phyloP scores from a whole-genome alignment of 2,888 invertebrate species.

The Quadroppia sp. region DNA sequence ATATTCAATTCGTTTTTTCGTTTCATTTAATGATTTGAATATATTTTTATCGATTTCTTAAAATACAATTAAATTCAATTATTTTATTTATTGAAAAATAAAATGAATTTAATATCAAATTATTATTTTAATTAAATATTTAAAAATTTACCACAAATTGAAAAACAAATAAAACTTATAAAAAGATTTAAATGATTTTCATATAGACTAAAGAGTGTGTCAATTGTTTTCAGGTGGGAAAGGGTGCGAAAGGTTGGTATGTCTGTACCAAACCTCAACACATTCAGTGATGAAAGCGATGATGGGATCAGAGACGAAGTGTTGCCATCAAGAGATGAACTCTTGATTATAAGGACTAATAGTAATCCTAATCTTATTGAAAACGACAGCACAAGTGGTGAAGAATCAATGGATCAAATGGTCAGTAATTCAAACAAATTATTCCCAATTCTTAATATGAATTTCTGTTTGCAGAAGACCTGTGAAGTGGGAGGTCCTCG shows the following conservation, averaged over 20 bases:
- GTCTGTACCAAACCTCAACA: slow-evolving; percentile 63
- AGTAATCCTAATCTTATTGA: slow-evolving; percentile 52
- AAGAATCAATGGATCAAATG: slow-evolving; percentile 16
- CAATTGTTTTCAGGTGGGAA: too few species aligned
- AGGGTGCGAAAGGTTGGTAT: slow-evolving; percentile 60
- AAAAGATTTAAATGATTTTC: too few species aligned
- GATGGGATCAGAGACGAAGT: slow-evolving; percentile 20
- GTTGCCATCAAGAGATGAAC: slow-evolving; percentile 48
- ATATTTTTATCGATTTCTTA: too few species aligned
- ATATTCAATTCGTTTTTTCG: too few species aligned
- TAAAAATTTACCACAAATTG: too few species aligned
- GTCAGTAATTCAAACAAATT: not conserved
- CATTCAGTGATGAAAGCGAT: slow-evolving; percentile 56
- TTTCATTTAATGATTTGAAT: too few species aligned
- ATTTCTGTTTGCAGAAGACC: not conserved
- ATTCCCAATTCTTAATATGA: not conserved
- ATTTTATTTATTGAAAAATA: too few species aligned
- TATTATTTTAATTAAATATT: too few species aligned
- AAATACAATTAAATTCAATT: too few species aligned
- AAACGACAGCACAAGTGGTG: slow-evolving; percentile 43
- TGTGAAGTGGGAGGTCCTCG: slow-evolving; percentile 39
- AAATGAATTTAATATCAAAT: too few species aligned
- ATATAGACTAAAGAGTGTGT: too few species aligned
- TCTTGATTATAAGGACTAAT: slow-evolving; percentile 47
- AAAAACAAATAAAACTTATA: too few species aligned